Evolutionary conservation across 2,797 vertebrate genomes (phyloP).

Genomic region (Gambelia wislizenii): DNA sequence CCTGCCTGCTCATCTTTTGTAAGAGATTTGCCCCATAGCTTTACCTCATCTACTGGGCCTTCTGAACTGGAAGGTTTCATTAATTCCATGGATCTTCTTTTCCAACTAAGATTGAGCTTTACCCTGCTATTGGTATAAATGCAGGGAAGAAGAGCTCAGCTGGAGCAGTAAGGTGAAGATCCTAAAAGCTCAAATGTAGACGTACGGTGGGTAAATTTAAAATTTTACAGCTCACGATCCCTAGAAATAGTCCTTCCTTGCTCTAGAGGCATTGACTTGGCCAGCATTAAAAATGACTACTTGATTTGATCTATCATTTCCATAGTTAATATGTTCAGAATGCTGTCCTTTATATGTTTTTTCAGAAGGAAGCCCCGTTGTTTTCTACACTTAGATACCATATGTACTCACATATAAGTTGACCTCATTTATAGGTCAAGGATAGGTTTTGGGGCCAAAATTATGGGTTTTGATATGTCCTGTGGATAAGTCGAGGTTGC

Average conservation of each 20-base stretch:
- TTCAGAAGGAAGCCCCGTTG: not conserved
- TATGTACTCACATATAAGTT: too few relatives aligned
- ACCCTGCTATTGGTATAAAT: not conserved
- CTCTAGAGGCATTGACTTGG: not conserved
- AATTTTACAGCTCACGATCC: not conserved
- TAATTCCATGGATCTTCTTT: not conserved
- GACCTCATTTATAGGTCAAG: too few relatives aligned
- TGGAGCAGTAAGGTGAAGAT: too few relatives aligned
- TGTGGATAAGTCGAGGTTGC: too few relatives aligned
- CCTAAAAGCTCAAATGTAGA: not conserved
- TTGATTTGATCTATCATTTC: not conserved
- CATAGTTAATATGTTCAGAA: not conserved
- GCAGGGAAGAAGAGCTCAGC: not conserved
- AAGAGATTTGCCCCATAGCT: not conserved
- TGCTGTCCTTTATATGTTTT: not conserved
- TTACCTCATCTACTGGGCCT: not conserved
- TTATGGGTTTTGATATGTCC: too few relatives aligned
- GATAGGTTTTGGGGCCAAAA: too few relatives aligned
- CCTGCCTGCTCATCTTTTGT: not conserved
- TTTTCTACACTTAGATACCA: not conserved
- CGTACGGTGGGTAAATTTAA: not conserved
- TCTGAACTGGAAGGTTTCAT: not conserved
- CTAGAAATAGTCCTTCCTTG: too few relatives aligned
- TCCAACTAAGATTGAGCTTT: not conserved
- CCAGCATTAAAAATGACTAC: not conserved